A percentile compares a stretch with the other conserved stretches of the same genome.
These are phyloP conservation scores for Bolborhynchus lineola DNA, from an alignment of 2,113 vertebrate species.

Conservation along the genomic window DNA sequence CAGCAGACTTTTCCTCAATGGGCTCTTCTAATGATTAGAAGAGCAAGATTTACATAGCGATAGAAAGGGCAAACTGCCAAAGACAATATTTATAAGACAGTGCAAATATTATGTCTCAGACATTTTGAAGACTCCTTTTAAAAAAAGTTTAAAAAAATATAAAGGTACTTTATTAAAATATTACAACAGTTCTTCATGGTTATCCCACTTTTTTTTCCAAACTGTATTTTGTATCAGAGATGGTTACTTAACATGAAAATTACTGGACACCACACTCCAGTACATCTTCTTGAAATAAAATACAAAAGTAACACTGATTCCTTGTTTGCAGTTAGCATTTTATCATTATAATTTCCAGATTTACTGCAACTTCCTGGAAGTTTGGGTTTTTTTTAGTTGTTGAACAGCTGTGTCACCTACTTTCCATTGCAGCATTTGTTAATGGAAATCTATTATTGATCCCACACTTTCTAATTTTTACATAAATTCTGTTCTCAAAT, in stretches of 20 bases:
- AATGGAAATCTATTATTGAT: not conserved
- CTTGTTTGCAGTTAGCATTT: not conserved
- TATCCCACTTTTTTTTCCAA: not conserved
- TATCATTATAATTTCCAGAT: not conserved
- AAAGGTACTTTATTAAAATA: not conserved
- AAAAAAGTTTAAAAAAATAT: not conserved
- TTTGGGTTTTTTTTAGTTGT: rapidly evolving
- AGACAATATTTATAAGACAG: not conserved
- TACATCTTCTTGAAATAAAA: not conserved
- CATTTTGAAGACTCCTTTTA: not conserved
- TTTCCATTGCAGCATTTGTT: not conserved
- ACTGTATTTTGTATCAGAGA: not conserved
- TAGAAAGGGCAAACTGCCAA: not conserved
- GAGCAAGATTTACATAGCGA: not conserved
- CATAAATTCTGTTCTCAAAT: not conserved
- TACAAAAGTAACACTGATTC: not conserved
- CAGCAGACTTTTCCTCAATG: not conserved
- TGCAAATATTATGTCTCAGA: not conserved
- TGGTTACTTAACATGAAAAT: not conserved
- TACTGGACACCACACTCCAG: not conserved
- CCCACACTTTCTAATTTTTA: not conserved
- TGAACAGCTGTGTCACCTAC: not conserved
- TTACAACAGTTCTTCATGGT: not conserved
- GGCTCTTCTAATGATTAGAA: not conserved
- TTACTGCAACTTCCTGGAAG: not conserved